phyloP scores from a whole-genome alignment of 1,140 invertebrate genomes.

The Bombus consobrinus region DNA sequence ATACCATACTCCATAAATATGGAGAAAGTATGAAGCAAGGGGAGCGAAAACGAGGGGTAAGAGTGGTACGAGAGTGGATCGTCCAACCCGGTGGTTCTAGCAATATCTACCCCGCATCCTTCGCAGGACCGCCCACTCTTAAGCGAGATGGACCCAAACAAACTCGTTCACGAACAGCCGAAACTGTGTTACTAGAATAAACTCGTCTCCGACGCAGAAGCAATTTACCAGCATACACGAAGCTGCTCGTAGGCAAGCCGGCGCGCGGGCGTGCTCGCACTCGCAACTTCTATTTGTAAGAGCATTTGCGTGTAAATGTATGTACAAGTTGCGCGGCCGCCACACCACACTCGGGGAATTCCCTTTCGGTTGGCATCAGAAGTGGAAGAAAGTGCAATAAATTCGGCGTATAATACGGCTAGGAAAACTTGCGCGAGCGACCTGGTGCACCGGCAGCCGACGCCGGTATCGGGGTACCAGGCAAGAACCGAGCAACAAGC shows the following conservation, averaged over 20 bases:
- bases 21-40: constrained; percentile 11
- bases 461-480: neutral
- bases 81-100: constrained; percentile 45
- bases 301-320: constrained; percentile 27
- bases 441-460: constrained; percentile 22
- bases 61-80: constrained; percentile 54
- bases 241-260: neutral
- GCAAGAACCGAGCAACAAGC: constrained; percentile 58
- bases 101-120: constrained; percentile 62
- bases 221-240: constrained; percentile 52
- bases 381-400: constrained; percentile 74
- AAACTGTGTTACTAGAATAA: constrained; percentile 79
- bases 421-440: constrained; percentile 53
- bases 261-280: neutral
- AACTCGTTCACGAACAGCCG: constrained; percentile 67
- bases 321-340: constrained; percentile 17
- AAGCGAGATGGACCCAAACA: constrained; percentile 75
- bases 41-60: neutral
- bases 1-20: neutral
- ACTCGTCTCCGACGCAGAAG: constrained; percentile 57
- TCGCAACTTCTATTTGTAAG: constrained; percentile 31
- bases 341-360: constrained; percentile 21
- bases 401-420: constrained; percentile 65
- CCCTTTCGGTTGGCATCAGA: constrained; percentile 72
- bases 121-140: constrained; percentile 70